Evolutionary conservation across 2,797 vertebrate genomes (phyloP), one percentile per base, ranked within the genome.

Genomic region (Aphelocoma californica): DNA sequence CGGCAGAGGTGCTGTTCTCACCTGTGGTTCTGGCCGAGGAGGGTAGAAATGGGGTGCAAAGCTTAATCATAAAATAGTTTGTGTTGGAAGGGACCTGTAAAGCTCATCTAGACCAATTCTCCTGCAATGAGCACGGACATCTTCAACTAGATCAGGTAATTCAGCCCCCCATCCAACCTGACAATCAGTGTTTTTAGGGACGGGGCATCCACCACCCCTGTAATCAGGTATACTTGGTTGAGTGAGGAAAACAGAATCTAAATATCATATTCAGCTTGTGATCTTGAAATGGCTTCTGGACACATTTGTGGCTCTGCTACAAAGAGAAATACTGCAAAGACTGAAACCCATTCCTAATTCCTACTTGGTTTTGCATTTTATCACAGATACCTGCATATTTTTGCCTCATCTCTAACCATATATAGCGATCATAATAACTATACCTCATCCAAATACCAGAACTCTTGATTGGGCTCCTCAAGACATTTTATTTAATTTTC

Each of bases 1-100:
- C 2, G 3, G 62, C n/a, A 87, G 44, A 1, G 9, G 12, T 51
- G 32, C 26, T 2, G 1, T 28, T 54, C 28, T 34, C 9, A 15
- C 25, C 4, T 0, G 20, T 54, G 47, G 14, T 19, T 29, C 29
- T 82, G 57, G n/a, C 31, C 0, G 1, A 70, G 53, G 44, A 64
- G 31, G 14, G 31, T 13, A 34, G 61, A 50, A 48, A 67, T 7
- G 36, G 72, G 7, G 28, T 50, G 51, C 23, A 44, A 82, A 3
- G 3, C 21, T 53, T 20, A 18, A 26, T 36, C 19, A 48, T 13
- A n/a, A 51, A 47, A 42, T 25, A 60, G 13, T 47, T 29, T 15
- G 73, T 13, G 60, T 54, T 84, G 28, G 60, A 72, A 66, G 14
- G 28, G 47, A 32, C 40, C 11, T 48, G 23, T 54, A n/a, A 66